Base-by-base conservation (phyloP, 2,797 vertebrate species). In the Leptodactylus fallax region DNA sequence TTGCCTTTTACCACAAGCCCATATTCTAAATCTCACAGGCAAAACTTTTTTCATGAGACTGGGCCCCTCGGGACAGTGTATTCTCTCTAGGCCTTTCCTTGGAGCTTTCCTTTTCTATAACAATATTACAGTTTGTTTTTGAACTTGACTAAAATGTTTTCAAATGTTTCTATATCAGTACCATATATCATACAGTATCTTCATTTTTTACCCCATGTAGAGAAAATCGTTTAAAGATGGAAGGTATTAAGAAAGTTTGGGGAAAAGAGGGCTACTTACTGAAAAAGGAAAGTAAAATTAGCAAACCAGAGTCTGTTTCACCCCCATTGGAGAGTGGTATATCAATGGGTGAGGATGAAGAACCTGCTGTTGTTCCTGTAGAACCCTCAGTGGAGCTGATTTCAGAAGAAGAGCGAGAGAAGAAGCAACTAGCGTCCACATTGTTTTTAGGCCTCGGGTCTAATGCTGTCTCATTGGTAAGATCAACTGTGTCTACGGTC, bases 181-280 rank as follows among this genome's bases (percentile, higher is more conserved):
- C 36, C 1, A 36, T 36, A 36, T 36, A 36, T 36, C 19, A 63
- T 53, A 67, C 63, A 82, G 21, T 67, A 25, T 51, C 17, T 36
- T 11, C 3, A 56, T 55, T 79, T 11, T 80, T 72, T 81, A 67
- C 49, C 21, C 61, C 90, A 78, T 65, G 85, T 90, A 98, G 97
- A 88, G 94, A 94, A 25, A 94, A 92, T 60, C 93, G 94, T 47
- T 93, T 99, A 90, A 97, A 97, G 92, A 93, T 99, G 27, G 97
- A 98, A 8, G 97, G 97, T 51, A 93, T 99, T 79, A 97, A 94
- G 91, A 96, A 96, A 87, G 93, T 99, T 1, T 99, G 98, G 98
- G 97, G 98, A 1, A 98, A 95, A 91, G 97, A 98, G 21, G 98
- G 98, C 6, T 99, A 99, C 90, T 95, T 99, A 80, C 94, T 93